Conservation (phyloP, 1,140 invertebrate species). For the Luehdorfia chinensis region DNA sequence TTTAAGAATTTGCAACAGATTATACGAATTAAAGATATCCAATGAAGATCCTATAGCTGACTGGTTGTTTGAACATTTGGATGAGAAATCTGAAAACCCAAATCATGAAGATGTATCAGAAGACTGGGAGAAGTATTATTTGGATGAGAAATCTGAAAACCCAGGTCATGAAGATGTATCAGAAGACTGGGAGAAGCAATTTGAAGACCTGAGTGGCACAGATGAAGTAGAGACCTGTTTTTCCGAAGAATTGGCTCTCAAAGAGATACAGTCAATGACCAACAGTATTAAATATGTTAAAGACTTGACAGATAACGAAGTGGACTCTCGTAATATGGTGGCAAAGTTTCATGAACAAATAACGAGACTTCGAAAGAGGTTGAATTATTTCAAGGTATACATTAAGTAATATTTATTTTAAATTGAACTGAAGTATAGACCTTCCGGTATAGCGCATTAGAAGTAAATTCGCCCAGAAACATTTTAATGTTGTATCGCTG, state of each 20-base stretch:
- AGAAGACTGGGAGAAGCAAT: constrained; percentile 42
- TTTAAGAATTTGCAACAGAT: constrained; percentile 37
- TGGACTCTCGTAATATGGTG: constrained; percentile 35
- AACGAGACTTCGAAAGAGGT: constrained; percentile 32
- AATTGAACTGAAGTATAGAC: too few species aligned
- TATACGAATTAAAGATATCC: constrained; percentile 33
- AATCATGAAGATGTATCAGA: constrained; percentile 25
- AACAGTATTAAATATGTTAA: constrained; percentile 49
- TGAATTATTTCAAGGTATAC: constrained; percentile 51
- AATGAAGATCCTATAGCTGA: constrained; percentile 46
- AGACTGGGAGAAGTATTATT: constrained; percentile 44
- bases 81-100: constrained; percentile 21
- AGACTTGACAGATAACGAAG: constrained; percentile 39
- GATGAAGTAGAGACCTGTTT: constrained; percentile 50
- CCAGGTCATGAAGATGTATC: constrained; percentile 18
- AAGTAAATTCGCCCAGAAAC: too few species aligned
- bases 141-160: constrained; percentile 37
- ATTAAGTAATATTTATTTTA: too few species aligned
- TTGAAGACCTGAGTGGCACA: constrained; percentile 26
- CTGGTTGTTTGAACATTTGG: constrained; percentile 50
- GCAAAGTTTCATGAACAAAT: constrained; percentile 44
- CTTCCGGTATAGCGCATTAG: too few species aligned
- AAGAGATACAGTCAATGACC: constrained; percentile 51
- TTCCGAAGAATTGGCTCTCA: constrained; percentile 42
- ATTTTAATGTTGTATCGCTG: too few species aligned